Evolutionary conservation across 92 coral and sea anemone species (phyloP).

Genomic region (Umimayanthus chanpuru): DNA sequence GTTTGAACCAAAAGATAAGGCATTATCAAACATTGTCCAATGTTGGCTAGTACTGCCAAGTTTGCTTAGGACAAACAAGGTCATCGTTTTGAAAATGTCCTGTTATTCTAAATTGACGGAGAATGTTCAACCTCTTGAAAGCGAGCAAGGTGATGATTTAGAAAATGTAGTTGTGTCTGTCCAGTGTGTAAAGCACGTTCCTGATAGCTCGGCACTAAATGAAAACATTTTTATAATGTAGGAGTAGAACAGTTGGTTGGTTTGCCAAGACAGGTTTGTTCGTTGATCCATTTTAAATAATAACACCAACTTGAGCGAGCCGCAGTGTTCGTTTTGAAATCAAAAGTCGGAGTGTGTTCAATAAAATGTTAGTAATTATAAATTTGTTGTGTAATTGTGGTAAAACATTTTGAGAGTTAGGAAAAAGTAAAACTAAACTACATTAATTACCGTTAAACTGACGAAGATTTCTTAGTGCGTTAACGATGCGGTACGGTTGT

Average conservation of each 20-base stretch:
- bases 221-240: not conserved
- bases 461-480: slow-evolving; percentile 7
- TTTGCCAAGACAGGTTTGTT: not conserved
- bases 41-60: not conserved
- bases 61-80: not conserved
- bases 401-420: not conserved
- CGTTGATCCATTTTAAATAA: not conserved
- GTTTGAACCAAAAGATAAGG: not conserved
- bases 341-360: not conserved
- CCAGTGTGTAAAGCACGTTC: not conserved
- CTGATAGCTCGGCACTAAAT: not conserved
- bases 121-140: not conserved
- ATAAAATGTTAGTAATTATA: not conserved
- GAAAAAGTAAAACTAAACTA: not conserved
- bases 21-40: not conserved
- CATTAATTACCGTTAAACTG: not conserved
- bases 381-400: not conserved
- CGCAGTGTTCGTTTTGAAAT: not conserved
- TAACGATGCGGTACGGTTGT: not conserved
- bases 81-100: not conserved
- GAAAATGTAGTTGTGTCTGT: not conserved
- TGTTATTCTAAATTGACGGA: not conserved
- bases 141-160: not conserved
- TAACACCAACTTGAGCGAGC: not conserved
- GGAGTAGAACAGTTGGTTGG: not conserved